A percentile compares a stretch with the other conserved stretches of the same genome.
Evolutionary conservation across 2,888 invertebrate genomes (phyloP).

Genomic region (Petrolisthes cinctipes): DNA sequence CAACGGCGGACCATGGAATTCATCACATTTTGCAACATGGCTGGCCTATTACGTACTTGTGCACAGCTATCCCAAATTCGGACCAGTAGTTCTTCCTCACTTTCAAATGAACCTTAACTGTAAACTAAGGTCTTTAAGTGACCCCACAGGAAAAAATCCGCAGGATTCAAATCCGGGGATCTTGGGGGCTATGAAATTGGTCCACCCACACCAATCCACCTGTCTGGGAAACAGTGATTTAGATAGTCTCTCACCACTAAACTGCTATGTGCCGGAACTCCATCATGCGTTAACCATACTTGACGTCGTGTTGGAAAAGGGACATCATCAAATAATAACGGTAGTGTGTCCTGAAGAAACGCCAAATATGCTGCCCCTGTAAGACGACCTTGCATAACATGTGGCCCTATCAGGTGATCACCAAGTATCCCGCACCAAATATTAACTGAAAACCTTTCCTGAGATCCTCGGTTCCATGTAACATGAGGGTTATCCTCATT

Average conservation of each 20-base stretch:
- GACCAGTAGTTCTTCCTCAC: background rate
- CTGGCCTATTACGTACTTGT: too few relatives aligned
- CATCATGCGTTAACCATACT: constrained; percentile 15
- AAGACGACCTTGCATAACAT: constrained; percentile 13
- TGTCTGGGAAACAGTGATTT: constrained; percentile 10
- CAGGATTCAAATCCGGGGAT: background rate
- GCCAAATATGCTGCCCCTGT: constrained; percentile 6
- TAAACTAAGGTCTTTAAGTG: constrained; percentile 20
- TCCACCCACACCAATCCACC: constrained; percentile 22
- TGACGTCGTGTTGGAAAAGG: constrained; percentile 19
- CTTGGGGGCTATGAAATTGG: background rate
- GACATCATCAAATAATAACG: constrained; percentile 13
- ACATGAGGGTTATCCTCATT: constrained; percentile 22
- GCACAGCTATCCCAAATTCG: constrained; percentile 13
- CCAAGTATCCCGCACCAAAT: constrained; percentile 20
- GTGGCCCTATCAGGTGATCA: constrained; percentile 11
- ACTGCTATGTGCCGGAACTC: constrained; percentile 10
- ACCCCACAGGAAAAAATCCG: constrained; percentile 21
- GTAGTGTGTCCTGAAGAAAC: constrained; percentile 4
- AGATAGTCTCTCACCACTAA: constrained; percentile 14
- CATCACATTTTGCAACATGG: too few relatives aligned
- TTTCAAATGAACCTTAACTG: constrained; percentile 7
- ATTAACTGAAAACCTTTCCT: constrained; percentile 18
- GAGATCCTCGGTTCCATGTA: constrained; percentile 14
- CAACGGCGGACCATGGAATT: constrained; percentile 19